Base-by-base conservation (phyloP, 2,888 invertebrate species). In the Lamellibrachia columna region DNA sequence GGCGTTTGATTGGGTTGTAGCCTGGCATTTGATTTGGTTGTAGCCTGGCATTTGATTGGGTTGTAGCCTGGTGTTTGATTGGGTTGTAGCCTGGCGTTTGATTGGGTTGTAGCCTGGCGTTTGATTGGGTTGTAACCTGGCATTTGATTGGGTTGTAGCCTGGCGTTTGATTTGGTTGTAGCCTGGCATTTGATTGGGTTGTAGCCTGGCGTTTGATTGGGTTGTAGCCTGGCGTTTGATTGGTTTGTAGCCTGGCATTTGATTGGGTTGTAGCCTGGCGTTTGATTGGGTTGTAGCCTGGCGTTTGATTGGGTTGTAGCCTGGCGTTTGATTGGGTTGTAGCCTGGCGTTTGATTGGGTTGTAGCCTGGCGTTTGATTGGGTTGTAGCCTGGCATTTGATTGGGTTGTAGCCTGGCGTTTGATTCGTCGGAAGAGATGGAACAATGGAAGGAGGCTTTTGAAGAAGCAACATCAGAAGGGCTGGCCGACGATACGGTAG, bases 401-500 rank as follows among this genome's bases (percentile, higher is more conserved):
- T 75, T 75, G 75, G 11, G 75, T 75, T 75, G 75, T 94, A 96
- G 96, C 75, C 94, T 96, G 91, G 91, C 94, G 28, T 96, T 95
- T 94, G 96, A 96, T 11, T 95, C 93, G 91, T 94, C 94, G 1
- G 94, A 94, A 11, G 96, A 96, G 75, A 94, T 95, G 53, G 94
- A 95, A 40, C 94, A 94, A 4, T 96, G 96, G 96, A 96, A 95
- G 93, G 95, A 95, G 94, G 95, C 95, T 0, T 95, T 96, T 52
- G 96, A 96, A 91, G 96, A 96, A 90, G 95, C 96, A 15, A 96
- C 96, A 90, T 95, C 96, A 28, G 95, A 95, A 92, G 96, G 95
- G 15, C 94, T 96, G 40, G 95, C 96, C 52, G 96, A 96, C 93
- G 95, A 96, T 93, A 95, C 94, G 92, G 96, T 96, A 93, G 91